Conservation (phyloP, 1,140 invertebrate genomes). For the Aplysia californica region DNA sequence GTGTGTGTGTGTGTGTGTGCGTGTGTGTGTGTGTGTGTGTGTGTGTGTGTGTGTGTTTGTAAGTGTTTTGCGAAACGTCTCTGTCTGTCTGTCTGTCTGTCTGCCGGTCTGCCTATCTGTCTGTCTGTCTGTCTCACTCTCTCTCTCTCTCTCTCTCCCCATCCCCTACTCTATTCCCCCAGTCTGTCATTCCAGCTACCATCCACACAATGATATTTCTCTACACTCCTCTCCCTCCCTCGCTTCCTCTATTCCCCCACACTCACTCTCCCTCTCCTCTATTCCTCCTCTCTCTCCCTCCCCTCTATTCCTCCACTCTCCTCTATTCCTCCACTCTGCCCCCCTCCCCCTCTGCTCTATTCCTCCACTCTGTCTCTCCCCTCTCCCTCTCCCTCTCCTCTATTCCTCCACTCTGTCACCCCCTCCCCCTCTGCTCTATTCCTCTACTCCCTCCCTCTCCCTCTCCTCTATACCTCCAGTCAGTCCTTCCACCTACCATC, state of each 20-base stretch:
- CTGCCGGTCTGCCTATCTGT: neutral
- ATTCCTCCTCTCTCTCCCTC: no score
- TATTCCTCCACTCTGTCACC: neutral
- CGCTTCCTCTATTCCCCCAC: neutral
- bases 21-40: no score
- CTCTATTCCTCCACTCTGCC: neutral
- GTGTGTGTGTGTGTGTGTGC: no score
- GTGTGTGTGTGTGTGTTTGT: no score
- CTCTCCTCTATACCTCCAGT: neutral
- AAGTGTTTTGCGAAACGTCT: no score
- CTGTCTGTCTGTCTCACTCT: neutral
- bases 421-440: neutral
- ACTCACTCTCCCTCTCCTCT: neutral
- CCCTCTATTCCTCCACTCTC: neutral
- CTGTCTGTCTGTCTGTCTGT: neutral
- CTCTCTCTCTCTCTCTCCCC: no score
- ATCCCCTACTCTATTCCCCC: neutral
- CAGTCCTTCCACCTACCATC: neutral
- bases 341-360: neutral
- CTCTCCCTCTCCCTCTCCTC: neutral
- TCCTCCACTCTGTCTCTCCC: neutral
- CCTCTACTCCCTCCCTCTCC: neutral
- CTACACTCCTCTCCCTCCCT: neutral
- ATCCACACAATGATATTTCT: no score
- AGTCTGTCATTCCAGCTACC: no score